phyloP scores from a whole-genome alignment of 2,113 vertebrate genomes.

The Thryonomys swinderianus region DNA sequence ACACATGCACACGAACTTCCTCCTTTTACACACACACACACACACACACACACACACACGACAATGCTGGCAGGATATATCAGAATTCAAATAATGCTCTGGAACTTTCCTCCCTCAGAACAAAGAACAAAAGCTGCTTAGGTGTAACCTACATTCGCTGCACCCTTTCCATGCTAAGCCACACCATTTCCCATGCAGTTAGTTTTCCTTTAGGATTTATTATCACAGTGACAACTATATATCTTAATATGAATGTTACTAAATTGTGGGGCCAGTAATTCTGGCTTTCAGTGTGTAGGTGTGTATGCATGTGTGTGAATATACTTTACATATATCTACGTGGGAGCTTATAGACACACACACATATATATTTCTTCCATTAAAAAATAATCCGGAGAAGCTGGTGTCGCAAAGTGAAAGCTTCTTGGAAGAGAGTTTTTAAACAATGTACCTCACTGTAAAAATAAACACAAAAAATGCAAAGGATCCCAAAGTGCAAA shows the following conservation, averaged over 20 bases:
- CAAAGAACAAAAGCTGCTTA: conserved; percentile 81
- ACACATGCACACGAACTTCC: not conserved
- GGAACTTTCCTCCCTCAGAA: conserved; percentile 76
- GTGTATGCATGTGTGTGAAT: not conserved
- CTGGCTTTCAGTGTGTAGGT: conserved; percentile 83
- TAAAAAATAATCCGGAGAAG: conserved; percentile 89
- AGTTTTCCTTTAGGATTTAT: conserved; percentile 80
- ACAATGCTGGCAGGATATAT: conserved; percentile 56
- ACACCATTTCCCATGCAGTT: conserved; percentile 77
- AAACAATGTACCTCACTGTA: conserved; percentile 85
- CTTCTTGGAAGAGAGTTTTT: conserved; percentile 87
- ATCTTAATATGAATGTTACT: conserved; percentile 83
- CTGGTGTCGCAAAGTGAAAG: conserved; percentile 91
- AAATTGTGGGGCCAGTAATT: conserved; percentile 82
- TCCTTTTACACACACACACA: not conserved
- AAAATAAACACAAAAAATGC: conserved; percentile 75
- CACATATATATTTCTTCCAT: conserved; percentile 56
- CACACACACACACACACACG: not conserved
- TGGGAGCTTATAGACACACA: conserved; percentile 60
- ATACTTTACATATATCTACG: conserved; percentile 59
- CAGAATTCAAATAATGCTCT: conserved; percentile 85
- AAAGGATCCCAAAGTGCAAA: conserved; percentile 72
- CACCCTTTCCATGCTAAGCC: conserved; percentile 77
- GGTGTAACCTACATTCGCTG: conserved; percentile 76
- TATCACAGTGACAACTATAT: conserved; percentile 89